phyloP scores from a whole-genome alignment of 2,113 vertebrate genomes.

The Tragelaphus buxtoni region DNA sequence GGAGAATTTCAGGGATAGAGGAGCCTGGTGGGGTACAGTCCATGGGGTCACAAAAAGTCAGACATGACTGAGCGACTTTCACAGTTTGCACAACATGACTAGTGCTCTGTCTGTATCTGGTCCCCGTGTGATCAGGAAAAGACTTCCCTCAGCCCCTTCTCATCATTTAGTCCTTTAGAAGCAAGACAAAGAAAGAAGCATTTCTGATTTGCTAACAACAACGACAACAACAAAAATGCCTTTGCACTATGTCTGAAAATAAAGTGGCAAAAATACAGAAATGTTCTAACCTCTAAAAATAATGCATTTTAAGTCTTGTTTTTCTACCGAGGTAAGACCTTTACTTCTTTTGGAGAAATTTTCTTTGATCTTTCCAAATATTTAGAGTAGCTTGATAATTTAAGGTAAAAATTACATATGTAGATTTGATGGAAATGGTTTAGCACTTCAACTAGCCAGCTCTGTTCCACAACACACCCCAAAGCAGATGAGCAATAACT shows the following conservation, averaged over 20 bases:
- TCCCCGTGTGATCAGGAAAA: background rate
- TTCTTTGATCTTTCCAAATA: conserved; percentile 34
- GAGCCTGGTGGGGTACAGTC: background rate
- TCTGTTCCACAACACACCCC: background rate
- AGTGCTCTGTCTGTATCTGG: background rate
- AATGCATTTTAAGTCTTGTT: background rate
- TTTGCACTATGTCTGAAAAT: background rate
- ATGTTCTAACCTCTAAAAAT: background rate
- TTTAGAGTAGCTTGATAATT: conserved; percentile 9
- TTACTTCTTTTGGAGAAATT: conserved; percentile 23
- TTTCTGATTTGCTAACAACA: background rate
- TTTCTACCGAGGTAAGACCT: background rate
- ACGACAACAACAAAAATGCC: background rate
- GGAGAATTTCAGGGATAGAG: background rate
- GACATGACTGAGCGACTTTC: background rate
- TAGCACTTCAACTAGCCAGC: background rate
- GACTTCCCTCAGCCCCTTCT: background rate
- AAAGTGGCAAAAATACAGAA: background rate
- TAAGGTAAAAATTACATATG: background rate
- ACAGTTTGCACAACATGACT: background rate
- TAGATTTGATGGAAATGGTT: background rate
- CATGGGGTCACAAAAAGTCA: background rate
- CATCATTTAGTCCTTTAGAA: background rate
- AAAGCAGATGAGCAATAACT: background rate
- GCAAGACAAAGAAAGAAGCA: background rate